A percentile compares a stretch with the other conserved stretches of the same genome.
These are phyloP conservation scores for Urosaurus nigricauda DNA, from an alignment of 2,797 vertebrate species.

Conservation along the genomic window DNA sequence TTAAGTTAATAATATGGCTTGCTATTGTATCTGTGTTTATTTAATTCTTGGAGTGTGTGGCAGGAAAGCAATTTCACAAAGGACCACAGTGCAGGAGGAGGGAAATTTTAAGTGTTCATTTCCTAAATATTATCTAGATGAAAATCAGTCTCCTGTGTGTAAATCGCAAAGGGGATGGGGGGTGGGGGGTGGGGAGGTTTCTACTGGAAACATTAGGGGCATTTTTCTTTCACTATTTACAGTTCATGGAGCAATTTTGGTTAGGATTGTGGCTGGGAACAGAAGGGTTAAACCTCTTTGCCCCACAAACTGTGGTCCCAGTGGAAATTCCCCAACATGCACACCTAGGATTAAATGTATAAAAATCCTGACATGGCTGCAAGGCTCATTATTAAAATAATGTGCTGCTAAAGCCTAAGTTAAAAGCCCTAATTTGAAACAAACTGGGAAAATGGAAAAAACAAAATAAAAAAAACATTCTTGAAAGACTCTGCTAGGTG, in stretches of 20 bases:
- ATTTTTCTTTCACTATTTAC: not conserved
- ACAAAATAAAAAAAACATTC: not conserved
- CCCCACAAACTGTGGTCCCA: not conserved
- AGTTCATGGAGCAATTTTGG: too few relatives aligned
- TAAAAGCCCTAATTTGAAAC: too few relatives aligned
- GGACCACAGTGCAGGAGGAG: not conserved
- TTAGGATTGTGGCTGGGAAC: too few relatives aligned
- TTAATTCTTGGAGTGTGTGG: not conserved
- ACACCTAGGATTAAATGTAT: not conserved
- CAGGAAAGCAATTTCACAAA: not conserved
- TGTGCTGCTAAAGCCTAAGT: too few relatives aligned
- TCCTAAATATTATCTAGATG: not conserved
- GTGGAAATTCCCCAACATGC: not conserved
- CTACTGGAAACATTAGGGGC: not conserved
- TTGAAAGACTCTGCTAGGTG: not conserved
- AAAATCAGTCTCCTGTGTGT: not conserved
- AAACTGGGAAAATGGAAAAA: not conserved
- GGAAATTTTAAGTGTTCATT: not conserved
- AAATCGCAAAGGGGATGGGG: not conserved
- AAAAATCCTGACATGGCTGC: not conserved
- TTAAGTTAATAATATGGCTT: not conserved
- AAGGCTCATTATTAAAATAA: not conserved
- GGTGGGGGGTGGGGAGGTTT: not conserved
- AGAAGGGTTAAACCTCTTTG: not conserved
- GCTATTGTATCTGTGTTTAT: not conserved